phyloP scores from a whole-genome alignment of 2,797 vertebrate species.

The Platyrinchus mystaceus region DNA sequence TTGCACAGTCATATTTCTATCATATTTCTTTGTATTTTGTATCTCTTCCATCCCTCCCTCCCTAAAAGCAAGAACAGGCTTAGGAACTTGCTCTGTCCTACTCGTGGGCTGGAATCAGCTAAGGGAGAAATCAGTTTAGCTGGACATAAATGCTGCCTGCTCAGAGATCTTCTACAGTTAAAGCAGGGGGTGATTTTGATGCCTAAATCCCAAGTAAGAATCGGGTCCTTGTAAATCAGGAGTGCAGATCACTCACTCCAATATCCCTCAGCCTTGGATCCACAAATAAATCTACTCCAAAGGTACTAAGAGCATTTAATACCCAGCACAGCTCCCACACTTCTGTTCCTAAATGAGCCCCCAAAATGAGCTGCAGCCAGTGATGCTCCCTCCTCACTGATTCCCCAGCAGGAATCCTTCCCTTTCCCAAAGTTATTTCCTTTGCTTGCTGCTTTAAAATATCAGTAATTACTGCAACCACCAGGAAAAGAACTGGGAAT shows the following conservation, averaged over 20 bases:
- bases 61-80: neutral
- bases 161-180: neutral
- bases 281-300: neutral
- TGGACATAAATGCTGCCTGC: neutral
- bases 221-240: accelerated
- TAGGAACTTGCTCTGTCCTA: neutral
- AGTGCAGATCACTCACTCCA: neutral
- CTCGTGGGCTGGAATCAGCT: neutral
- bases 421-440: neutral
- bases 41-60: neutral
- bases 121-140: neutral
- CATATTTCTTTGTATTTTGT: neutral
- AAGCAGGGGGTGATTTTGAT: neutral
- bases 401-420: neutral
- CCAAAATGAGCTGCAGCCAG: neutral
- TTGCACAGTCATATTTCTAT: neutral
- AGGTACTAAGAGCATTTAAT: neutral
- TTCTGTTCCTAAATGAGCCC: neutral
- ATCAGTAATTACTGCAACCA: neutral
- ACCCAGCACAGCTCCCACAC: accelerated
- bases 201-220: neutral
- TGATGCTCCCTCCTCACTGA: neutral
- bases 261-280: neutral
- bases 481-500: neutral
- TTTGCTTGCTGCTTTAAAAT: neutral